phyloP scores from a whole-genome alignment of 2,888 invertebrate genomes.

The Cataglyphis rosenhaueri region DNA sequence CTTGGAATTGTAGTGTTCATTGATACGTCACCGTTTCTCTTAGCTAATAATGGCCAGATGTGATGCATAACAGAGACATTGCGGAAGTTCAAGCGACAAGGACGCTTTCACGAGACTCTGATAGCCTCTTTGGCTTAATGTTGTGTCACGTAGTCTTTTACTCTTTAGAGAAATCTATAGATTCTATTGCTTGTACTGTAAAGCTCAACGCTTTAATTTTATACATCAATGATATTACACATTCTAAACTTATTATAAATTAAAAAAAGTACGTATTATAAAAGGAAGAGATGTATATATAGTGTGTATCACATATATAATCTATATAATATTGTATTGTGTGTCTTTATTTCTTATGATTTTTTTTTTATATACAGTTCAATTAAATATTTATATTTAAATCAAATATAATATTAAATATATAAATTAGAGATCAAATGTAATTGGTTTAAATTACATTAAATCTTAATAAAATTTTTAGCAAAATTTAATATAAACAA shows the following conservation, averaged over 20 bases:
- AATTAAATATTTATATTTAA: not conserved
- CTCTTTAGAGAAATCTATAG: constrained; percentile 32
- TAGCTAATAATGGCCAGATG: constrained; percentile 61
- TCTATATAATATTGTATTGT: not conserved
- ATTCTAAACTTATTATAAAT: constrained; percentile 6
- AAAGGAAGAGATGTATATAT: not conserved
- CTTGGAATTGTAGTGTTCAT: not conserved
- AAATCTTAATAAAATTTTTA: no score
- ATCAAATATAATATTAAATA: not conserved
- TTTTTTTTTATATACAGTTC: not conserved
- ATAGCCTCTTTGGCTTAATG: constrained; percentile 39
- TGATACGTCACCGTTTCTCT: constrained; percentile 36
- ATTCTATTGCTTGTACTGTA: not conserved
- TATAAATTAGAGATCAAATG: not conserved
- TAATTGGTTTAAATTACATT: not conserved
- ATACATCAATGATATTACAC: not conserved
- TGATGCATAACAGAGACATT: constrained; percentile 62
- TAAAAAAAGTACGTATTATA: constrained; percentile 2
- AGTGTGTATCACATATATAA: not conserved
- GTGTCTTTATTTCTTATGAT: not conserved
- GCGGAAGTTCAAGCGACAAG: constrained; percentile 83
- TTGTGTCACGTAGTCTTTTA: constrained; percentile 43
- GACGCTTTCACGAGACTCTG: constrained; percentile 80
- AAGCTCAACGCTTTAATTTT: not conserved
- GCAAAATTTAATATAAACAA: not conserved